Evolutionary conservation across 53 echinoderm and acorn worm genomes (phyloP).

Genomic region (Luidia sarsii): DNA sequence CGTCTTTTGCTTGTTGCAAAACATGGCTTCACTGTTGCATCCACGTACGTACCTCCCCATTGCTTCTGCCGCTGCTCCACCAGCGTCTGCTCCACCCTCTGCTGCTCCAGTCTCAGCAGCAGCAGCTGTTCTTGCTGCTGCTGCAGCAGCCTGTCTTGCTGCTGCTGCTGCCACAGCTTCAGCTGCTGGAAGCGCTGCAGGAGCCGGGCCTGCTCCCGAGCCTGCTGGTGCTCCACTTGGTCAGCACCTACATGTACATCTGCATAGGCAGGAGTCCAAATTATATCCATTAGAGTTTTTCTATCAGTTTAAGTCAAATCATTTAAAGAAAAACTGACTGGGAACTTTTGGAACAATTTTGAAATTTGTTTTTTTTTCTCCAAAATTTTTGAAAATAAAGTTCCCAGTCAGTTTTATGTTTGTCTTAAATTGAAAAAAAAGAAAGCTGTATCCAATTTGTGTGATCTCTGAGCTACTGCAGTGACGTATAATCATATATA

Average conservation of each 20-base stretch:
- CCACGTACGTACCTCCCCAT: constrained; percentile 84
- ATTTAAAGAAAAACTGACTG: too few relatives aligned
- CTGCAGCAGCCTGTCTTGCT: constrained; percentile 74
- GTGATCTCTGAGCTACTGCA: too few relatives aligned
- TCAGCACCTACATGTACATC: constrained; percentile 61
- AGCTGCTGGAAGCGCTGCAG: constrained; percentile 76
- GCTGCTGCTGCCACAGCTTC: constrained; percentile 92
- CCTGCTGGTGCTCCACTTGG: constrained; percentile 79
- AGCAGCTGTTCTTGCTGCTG: constrained; percentile 87
- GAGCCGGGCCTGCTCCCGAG: constrained; percentile 77
- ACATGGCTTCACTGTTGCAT: too few relatives aligned
- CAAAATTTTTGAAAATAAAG: too few relatives aligned
- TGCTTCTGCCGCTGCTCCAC: constrained; percentile 87
- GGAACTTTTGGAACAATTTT: too few relatives aligned
- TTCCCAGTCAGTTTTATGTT: too few relatives aligned
- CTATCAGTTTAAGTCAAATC: not conserved
- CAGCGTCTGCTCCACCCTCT: constrained; percentile 82
- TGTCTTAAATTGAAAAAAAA: too few relatives aligned
- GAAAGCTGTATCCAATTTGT: too few relatives aligned
- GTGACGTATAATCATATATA: too few relatives aligned
- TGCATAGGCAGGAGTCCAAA: not conserved
- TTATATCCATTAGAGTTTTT: not conserved
- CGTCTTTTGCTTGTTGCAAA: too few relatives aligned
- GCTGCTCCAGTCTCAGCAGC: constrained; percentile 75
- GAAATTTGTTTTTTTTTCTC: too few relatives aligned